phyloP scores from a whole-genome alignment of 2,113 vertebrate species.

The Poecile atricapillus region DNA sequence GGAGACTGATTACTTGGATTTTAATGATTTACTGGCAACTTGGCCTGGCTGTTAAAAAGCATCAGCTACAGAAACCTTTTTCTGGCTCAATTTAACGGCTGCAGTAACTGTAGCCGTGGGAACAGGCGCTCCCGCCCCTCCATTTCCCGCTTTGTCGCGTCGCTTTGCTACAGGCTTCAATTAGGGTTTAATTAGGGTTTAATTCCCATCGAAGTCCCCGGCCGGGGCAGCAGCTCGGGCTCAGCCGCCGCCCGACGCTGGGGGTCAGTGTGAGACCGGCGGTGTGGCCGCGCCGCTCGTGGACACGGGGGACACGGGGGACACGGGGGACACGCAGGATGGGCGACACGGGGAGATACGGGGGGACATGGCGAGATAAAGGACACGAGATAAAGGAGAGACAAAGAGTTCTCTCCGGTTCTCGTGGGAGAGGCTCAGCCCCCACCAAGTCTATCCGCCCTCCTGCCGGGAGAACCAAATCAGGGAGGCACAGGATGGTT shows the following conservation, averaged over 20 bases:
- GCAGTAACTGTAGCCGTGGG: neutral
- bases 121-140: neutral
- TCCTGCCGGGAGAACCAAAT: neutral
- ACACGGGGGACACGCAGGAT: neutral
- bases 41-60: neutral
- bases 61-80: neutral
- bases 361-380: neutral
- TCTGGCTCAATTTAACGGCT: neutral
- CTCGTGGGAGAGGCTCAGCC: neutral
- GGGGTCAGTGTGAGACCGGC: slow-evolving; percentile 63
- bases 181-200: neutral
- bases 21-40: neutral
- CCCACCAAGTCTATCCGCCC: neutral
- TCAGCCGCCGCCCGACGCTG: slow-evolving; percentile 22
- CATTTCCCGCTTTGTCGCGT: neutral
- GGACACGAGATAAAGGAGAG: neutral
- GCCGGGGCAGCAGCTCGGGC: neutral
- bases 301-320: neutral
- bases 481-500: no score
- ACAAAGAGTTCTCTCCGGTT: neutral
- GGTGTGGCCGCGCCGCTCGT: neutral
- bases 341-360: neutral
- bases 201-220: neutral
- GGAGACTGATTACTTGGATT: neutral
- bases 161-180: neutral